These are phyloP conservation scores for Merodon equestris DNA, from an alignment of 2,888 invertebrate species.

Conservation along the genomic window DNA sequence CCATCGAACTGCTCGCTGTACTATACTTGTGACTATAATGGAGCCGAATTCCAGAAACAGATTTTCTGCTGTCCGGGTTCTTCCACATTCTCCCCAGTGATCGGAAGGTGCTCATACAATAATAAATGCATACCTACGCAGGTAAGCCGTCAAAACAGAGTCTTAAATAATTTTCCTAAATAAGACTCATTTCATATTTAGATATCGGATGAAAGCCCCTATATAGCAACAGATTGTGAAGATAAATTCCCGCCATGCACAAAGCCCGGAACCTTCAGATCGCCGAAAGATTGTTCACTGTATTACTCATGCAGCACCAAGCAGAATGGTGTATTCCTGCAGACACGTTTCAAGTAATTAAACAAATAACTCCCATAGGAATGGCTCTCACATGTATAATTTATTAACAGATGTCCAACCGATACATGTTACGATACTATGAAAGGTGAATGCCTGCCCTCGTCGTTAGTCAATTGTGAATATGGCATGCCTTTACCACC, in stretches of 20 bases:
- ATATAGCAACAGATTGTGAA: constrained; percentile 73
- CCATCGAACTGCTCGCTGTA: constrained; percentile 75
- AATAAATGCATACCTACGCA: constrained; percentile 74
- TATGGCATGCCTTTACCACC: constrained; percentile 59
- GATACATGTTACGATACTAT: constrained; percentile 71
- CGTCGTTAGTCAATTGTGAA: constrained; percentile 70
- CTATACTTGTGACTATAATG: constrained; percentile 75
- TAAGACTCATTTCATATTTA: constrained; percentile 34
- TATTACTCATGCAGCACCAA: constrained; percentile 78
- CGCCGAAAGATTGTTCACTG: constrained; percentile 76
- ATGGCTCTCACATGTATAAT: not conserved
- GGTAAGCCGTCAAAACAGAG: constrained; percentile 24
- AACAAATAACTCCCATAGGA: not conserved
- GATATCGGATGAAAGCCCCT: constrained; percentile 72
- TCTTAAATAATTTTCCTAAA: too few relatives aligned
- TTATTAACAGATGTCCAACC: constrained; percentile 72
- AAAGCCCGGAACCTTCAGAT: constrained; percentile 76
- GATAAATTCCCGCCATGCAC: constrained; percentile 76
- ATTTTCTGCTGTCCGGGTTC: constrained; percentile 75
- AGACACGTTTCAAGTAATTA: constrained; percentile 76
- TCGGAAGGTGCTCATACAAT: constrained; percentile 73
- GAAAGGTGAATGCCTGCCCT: constrained; percentile 71
- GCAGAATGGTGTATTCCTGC: constrained; percentile 74
- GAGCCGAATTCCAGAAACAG: constrained; percentile 72
- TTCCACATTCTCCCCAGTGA: constrained; percentile 74